These are phyloP conservation scores for Toxotes chatareus DNA, from an alignment of 2,113 vertebrate species.

Conservation along the genomic window DNA sequence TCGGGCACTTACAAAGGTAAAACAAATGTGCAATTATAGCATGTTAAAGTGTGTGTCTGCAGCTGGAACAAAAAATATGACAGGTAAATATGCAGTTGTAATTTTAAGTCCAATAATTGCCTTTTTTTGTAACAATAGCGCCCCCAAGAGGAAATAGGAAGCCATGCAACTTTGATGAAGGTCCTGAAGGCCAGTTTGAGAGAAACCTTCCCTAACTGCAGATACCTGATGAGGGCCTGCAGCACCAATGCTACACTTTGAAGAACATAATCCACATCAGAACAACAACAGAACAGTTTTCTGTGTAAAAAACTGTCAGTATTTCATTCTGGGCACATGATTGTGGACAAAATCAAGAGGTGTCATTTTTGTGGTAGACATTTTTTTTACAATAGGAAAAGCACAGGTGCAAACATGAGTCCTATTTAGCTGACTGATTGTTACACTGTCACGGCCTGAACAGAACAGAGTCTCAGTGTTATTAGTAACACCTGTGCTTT, in stretches of 20 bases:
- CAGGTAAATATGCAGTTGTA: background rate
- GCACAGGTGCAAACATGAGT: background rate
- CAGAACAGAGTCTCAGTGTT: background rate
- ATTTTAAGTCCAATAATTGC: background rate
- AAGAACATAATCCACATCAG: constrained; percentile 22
- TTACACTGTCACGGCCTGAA: background rate
- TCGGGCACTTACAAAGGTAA: constrained; percentile 82
- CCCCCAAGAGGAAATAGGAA: constrained; percentile 68
- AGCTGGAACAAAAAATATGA: background rate
- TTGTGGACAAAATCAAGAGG: background rate
- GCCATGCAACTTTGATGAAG: constrained; percentile 60
- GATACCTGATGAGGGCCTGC: constrained; percentile 44
- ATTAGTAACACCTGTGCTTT: background rate
- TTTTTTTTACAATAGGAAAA: background rate
- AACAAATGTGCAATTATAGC: background rate
- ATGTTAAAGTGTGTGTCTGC: background rate
- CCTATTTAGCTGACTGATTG: background rate
- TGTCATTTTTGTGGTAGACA: background rate
- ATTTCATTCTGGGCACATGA: background rate
- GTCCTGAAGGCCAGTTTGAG: constrained; percentile 73
- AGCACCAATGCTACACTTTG: constrained; percentile 48
- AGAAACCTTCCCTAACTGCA: constrained; percentile 59
- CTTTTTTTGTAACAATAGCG: constrained; percentile 58
- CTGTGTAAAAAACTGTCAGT: background rate
- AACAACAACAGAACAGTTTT: background rate